Conservation (phyloP, 2,797 vertebrate species). For the Notolepis coatsorum region DNA sequence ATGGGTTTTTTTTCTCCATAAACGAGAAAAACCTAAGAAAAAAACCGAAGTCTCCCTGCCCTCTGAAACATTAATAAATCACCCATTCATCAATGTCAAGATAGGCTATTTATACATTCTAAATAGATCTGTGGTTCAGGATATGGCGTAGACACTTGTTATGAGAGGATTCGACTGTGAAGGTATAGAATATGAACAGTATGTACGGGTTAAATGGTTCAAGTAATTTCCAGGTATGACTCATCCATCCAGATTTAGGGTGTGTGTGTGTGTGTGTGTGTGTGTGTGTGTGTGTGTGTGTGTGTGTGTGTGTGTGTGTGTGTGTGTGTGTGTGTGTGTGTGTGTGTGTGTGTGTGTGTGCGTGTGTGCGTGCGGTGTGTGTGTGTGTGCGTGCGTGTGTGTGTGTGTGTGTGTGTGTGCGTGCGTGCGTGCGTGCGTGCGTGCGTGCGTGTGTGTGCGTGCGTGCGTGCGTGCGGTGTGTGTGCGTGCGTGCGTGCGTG, state of each 20-base stretch:
- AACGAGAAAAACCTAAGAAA: too few species aligned
- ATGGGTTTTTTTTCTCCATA: too few species aligned
- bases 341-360: slow-evolving; percentile 38
- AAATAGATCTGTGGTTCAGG: too few species aligned
- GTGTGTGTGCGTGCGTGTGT: background rate
- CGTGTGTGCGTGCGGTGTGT: background rate
- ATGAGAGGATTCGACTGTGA: too few species aligned
- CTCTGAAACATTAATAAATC: too few species aligned
- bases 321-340: background rate
- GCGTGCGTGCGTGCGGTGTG: slow-evolving; percentile 21
- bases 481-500: slow-evolving; percentile 20
- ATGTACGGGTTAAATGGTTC: too few species aligned
- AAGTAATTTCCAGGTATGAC: slow-evolving; percentile 73
- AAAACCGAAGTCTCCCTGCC: too few species aligned
- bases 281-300: slow-evolving; percentile 33
- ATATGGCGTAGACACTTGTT: too few species aligned
- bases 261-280: background rate
- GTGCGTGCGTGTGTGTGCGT: background rate
- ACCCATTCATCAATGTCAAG: too few species aligned
- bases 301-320: slow-evolving; percentile 7
- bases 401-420: slow-evolving; percentile 40
- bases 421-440: background rate
- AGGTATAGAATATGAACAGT: slow-evolving; percentile 70
- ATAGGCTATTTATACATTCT: too few species aligned
- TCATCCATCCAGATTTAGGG: slow-evolving; percentile 71